A percentile compares a stretch with the other conserved stretches of the same genome.
These are phyloP conservation scores for Epizoanthus scotinus DNA, from an alignment of 92 coral and sea anemone species.

Conservation along the genomic window DNA sequence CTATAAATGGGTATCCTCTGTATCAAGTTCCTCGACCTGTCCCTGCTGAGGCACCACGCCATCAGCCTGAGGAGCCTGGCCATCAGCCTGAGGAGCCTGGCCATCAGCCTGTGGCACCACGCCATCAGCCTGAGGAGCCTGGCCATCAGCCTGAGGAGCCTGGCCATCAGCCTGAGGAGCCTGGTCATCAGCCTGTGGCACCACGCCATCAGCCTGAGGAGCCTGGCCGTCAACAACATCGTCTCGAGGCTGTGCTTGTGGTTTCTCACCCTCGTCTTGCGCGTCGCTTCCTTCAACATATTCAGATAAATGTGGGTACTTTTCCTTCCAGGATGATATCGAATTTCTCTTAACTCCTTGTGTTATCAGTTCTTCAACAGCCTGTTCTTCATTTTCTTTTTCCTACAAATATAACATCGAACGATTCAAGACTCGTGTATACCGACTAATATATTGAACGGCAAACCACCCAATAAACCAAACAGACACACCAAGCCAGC, in stretches of 20 bases:
- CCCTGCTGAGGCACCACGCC: background rate
- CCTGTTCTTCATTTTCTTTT: conserved; percentile 69
- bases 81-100: no score
- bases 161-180: conserved; percentile 6
- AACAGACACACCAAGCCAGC: background rate
- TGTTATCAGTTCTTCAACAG: conserved; percentile 77
- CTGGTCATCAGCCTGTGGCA: background rate
- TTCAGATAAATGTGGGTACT: conserved; percentile 57
- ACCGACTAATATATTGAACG: no score
- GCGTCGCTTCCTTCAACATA: conserved; percentile 3
- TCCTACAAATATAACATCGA: conserved; percentile 52
- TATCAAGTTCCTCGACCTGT: background rate
- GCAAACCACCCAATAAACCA: background rate
- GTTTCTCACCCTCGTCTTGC: background rate
- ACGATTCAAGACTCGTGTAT: background rate
- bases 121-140: conserved; percentile 14
- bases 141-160: background rate
- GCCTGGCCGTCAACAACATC: conserved; percentile 3
- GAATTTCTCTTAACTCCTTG: conserved; percentile 67
- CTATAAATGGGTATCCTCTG: conserved; percentile 8
- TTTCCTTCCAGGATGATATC: conserved; percentile 73
- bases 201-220: conserved; percentile 11
- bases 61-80: conserved; percentile 18
- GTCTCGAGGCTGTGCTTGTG: background rate
- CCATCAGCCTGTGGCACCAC: background rate